Base-by-base conservation (phyloP, 2,113 vertebrate species). In the Amphilophus citrinellus region DNA sequence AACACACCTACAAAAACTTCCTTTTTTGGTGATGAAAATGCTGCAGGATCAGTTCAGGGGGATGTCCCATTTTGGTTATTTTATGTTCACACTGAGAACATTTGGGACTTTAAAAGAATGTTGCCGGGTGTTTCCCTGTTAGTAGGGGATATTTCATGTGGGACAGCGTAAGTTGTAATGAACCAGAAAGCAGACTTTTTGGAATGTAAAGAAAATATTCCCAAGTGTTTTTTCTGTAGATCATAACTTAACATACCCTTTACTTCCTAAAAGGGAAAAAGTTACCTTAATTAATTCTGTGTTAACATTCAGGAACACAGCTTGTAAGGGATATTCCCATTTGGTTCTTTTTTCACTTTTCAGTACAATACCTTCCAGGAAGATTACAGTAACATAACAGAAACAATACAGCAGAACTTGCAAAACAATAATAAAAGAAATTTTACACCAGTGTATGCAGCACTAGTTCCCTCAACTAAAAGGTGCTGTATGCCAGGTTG, bases 261-360 rank as follows among this genome's bases (percentile, higher is more conserved):
- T 73, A 73, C 7, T 53, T 73, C 27, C 32, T 32, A 53, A 73
- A 73, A 53, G 44, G 27, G 47, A 53, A 53, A 30, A 53, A 50
- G 15, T 71, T 53, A 73, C 44, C 66, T n/a, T 53, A 73, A 73
- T 73, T 73, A 73, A 73, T 73, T 44, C 66, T 53, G 27, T 6
- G 4, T 7, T 73, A 73, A 73, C 44, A 53, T 73, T 17, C 44
- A 73, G 47, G 47, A 73, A 56, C 47, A 73, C 44, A 53, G 47
- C 10, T 32, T 56, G 14, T 32, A 30, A 50, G 27, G 47, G 68
- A 73, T 32, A 35, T 32, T 56, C 47, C 27, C 47, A 32, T 56
- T 18, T 35, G 47, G 47, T 5, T 73, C 2, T 20, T 73, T 73
- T 73, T 32, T 56, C 68, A 20, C 47, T 73, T 73, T 73, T 73